Percentiles rank a stretch among this genome's conserved stretches.
phyloP scores from a whole-genome alignment of 2,113 vertebrate genomes.

The Onychostruthus taczanowskii region DNA sequence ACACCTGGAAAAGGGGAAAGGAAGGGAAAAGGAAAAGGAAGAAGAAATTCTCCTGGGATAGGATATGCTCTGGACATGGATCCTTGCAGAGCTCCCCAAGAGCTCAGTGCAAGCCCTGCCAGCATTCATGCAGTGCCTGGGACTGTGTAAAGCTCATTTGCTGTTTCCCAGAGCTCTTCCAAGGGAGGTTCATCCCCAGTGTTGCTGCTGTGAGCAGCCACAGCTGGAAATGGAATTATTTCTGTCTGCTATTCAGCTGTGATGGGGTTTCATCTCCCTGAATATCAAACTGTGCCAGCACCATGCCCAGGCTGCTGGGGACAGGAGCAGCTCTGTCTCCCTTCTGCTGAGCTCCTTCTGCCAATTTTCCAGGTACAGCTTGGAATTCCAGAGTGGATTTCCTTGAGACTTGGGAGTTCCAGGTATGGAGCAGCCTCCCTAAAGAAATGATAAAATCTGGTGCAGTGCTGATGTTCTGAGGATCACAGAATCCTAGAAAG shows the following conservation, averaged over 20 bases:
- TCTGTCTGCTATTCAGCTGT: background rate
- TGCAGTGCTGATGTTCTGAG: background rate
- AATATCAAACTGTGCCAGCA: background rate
- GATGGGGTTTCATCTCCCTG: background rate
- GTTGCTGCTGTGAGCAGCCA: background rate
- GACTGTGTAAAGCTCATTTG: background rate
- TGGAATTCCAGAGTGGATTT: background rate
- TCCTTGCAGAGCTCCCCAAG: background rate
- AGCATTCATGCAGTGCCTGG: background rate
- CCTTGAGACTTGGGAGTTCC: background rate
- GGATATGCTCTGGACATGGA: background rate
- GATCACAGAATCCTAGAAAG: background rate
- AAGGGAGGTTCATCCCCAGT: background rate
- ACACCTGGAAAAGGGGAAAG: background rate
- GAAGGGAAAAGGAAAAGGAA: too few species aligned
- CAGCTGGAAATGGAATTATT: slow-evolving; percentile 18
- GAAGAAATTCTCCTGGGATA: background rate
- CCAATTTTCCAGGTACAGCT: background rate
- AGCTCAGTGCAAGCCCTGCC: background rate
- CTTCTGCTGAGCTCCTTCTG: background rate
- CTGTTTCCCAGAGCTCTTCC: background rate
- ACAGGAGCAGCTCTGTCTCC: background rate
- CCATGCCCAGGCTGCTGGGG: background rate
- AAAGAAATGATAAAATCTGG: background rate
- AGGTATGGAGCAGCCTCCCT: background rate